phyloP scores from a whole-genome alignment of 2,888 invertebrate genomes.

The Drosophila putrida region DNA sequence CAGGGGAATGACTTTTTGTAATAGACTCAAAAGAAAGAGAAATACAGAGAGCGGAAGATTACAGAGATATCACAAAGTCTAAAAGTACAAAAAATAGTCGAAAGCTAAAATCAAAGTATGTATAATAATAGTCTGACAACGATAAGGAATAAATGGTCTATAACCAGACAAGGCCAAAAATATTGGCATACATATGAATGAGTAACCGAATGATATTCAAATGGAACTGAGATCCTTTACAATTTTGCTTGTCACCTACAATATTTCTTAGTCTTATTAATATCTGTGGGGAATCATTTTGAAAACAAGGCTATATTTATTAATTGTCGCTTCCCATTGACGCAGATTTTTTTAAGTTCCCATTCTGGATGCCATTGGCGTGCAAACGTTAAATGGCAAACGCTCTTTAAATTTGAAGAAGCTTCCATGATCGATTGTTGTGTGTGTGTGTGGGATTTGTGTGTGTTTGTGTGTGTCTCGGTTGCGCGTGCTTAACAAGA shows the following conservation, averaged over 20 bases:
- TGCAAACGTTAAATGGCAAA: conserved; percentile 27
- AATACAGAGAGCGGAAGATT: background rate
- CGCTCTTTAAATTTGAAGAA: background rate
- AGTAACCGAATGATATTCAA: background rate
- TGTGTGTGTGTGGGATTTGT: conserved; percentile 5
- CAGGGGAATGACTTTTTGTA: background rate
- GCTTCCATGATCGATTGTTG: background rate
- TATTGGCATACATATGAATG: background rate
- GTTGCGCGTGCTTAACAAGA: conserved; percentile 39
- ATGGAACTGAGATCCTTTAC: background rate
- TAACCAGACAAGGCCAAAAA: background rate
- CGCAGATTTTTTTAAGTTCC: conserved; percentile 28
- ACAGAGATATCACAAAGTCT: background rate
- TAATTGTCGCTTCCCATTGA: conserved; percentile 26
- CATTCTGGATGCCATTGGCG: conserved; percentile 40
- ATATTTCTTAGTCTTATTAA: background rate
- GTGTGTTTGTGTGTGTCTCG: conserved; percentile 11
- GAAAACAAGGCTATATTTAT: background rate
- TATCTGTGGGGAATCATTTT: background rate
- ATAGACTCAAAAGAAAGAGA: background rate
- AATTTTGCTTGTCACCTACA: background rate
- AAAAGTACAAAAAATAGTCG: background rate
- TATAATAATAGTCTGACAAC: conserved; percentile 9
- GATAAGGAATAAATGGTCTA: conserved; percentile 20
- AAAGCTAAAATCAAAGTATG: conserved; percentile 22